These are phyloP conservation scores for Catocala nupta DNA, from an alignment of 2,888 invertebrate species.

Conservation along the genomic window DNA sequence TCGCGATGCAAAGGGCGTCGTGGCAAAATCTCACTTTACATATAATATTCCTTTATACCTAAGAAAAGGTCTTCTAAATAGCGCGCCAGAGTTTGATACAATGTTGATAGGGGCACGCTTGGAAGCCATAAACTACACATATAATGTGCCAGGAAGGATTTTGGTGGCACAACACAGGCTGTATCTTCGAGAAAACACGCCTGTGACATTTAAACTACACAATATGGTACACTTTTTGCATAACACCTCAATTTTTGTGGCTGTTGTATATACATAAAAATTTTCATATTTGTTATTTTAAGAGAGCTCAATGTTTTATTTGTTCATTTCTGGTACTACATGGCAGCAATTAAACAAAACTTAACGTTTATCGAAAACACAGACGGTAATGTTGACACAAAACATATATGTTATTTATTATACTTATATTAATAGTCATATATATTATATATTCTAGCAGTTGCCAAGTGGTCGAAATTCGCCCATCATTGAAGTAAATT, in stretches of 20 bases:
- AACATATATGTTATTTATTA: no score
- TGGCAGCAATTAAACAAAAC: no score
- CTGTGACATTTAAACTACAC: conserved; percentile 10
- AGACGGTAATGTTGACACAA: no score
- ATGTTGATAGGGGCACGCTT: conserved; percentile 50
- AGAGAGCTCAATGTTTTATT: no score
- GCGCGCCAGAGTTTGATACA: conserved; percentile 45
- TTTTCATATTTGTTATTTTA: no score
- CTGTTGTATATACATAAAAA: not conserved
- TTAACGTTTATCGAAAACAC: no score
- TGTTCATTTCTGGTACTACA: no score
- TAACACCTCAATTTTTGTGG: not conserved
- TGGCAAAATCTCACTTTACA: conserved; percentile 27
- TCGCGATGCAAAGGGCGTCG: conserved; percentile 16
- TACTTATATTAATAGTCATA: no score
- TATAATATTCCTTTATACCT: conserved; percentile 40
- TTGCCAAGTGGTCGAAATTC: no score
- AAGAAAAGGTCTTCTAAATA: conserved; percentile 44
- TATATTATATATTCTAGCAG: no score
- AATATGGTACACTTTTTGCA: conserved; percentile 4
- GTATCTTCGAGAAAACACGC: conserved; percentile 20
- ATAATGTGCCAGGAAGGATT: conserved; percentile 48
- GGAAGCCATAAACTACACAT: conserved; percentile 53
- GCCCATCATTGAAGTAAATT: no score
- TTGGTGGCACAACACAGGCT: conserved; percentile 28